These are phyloP conservation scores for Myrmecophaga tridactyla DNA, from an alignment of 2,113 vertebrate species.

Conservation along the genomic window DNA sequence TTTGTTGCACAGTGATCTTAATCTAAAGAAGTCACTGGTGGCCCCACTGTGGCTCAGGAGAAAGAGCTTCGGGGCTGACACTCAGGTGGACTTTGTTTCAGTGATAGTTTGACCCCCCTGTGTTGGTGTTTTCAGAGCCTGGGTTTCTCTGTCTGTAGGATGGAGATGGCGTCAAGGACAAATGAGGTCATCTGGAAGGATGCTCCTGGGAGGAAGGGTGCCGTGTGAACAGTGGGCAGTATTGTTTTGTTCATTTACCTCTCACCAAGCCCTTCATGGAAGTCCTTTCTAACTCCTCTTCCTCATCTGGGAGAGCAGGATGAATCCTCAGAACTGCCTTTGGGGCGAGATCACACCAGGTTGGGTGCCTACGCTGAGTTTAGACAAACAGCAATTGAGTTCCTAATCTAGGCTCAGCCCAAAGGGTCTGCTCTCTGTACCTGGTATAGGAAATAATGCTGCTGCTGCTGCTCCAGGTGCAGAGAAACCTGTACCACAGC, in stretches of 20 bases:
- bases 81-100: neutral
- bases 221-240: neutral
- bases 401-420: neutral
- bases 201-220: neutral
- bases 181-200: neutral
- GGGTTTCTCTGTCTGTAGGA: neutral
- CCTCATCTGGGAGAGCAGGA: neutral
- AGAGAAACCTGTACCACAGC: neutral
- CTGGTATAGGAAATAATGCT: neutral
- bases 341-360: neutral
- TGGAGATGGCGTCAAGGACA: neutral
- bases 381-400: conserved; percentile 46
- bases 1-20: fast-evolving
- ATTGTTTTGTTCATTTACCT: neutral
- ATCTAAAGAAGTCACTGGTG: neutral
- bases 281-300: neutral
- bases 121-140: neutral
- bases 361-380: neutral
- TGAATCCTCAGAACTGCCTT: neutral
- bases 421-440: neutral
- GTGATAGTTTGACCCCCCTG: neutral
- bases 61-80: neutral
- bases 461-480: neutral
- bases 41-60: neutral
- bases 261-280: too few relatives aligned